Evolutionary conservation across 2,797 vertebrate species (phyloP).

Genomic region (Coregonus suidteri): DNA sequence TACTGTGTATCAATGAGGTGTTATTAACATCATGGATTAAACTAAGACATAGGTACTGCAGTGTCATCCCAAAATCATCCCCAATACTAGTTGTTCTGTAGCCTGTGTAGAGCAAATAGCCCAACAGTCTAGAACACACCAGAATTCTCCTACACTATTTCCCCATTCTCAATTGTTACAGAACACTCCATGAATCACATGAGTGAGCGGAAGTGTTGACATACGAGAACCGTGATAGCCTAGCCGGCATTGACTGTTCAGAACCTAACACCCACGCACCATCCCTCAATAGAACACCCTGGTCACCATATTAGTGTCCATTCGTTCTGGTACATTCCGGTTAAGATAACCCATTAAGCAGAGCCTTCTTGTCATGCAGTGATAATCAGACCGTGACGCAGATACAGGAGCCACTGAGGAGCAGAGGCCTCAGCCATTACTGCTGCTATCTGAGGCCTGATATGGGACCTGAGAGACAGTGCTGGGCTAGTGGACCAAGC

Average conservation of each 20-base stretch:
- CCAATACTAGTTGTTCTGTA: background rate
- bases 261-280: no score
- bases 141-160: background rate
- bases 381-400: slow-evolving; percentile 65
- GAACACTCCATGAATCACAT: background rate
- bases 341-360: slow-evolving; percentile 67
- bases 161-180: background rate
- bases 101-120: background rate
- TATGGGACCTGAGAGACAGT: slow-evolving; percentile 53
- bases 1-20: background rate
- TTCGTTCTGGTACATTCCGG: slow-evolving; percentile 47
- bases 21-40: background rate
- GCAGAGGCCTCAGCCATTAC: slow-evolving; percentile 55
- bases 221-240: slow-evolving; percentile 41
- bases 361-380: slow-evolving; percentile 61
- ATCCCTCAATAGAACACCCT: slow-evolving; percentile 37
- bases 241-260: slow-evolving; percentile 36
- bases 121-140: no score
- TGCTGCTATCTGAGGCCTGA: slow-evolving; percentile 60
- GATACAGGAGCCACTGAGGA: slow-evolving; percentile 56
- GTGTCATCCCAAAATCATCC: background rate
- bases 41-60: background rate
- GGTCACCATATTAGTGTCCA: slow-evolving; percentile 46
- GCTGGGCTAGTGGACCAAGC: slow-evolving; percentile 19
- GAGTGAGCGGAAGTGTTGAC: background rate